These are phyloP conservation scores for Sphaerophoria taeniata DNA, from an alignment of 2,888 invertebrate genomes.

Conservation along the genomic window DNA sequence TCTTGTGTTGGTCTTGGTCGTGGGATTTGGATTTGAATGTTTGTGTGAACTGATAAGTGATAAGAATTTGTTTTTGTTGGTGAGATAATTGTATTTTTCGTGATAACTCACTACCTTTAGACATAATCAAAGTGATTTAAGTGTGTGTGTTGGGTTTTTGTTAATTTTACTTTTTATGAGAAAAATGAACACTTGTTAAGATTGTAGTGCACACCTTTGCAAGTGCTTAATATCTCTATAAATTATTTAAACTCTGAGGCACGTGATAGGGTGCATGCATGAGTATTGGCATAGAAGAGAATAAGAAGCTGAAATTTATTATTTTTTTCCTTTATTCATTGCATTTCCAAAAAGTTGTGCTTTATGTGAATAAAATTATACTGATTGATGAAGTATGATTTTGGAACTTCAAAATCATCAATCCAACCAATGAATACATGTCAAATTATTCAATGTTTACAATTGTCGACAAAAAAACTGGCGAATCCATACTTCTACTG, in stretches of 20 bases:
- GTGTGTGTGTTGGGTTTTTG: slow-evolving; percentile 10
- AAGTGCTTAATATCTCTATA: slow-evolving; percentile 47
- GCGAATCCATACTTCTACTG: too few relatives aligned
- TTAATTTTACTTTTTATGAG: slow-evolving; percentile 28
- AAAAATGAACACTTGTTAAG: slow-evolving; percentile 48
- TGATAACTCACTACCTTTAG: slow-evolving; percentile 60
- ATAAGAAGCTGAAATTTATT: too few relatives aligned
- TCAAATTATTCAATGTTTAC: too few relatives aligned
- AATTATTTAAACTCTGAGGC: slow-evolving; percentile 39
- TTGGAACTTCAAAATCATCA: too few relatives aligned
- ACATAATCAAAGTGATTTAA: not conserved
- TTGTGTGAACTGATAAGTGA: slow-evolving; percentile 21
- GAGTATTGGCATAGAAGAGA: slow-evolving; percentile 7
- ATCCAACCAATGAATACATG: too few relatives aligned
- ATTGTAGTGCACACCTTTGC: slow-evolving; percentile 49
- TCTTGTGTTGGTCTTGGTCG: too few relatives aligned
- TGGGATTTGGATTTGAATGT: not conserved
- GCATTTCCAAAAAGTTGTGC: too few relatives aligned
- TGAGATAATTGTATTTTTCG: not conserved
- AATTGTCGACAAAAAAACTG: too few relatives aligned
- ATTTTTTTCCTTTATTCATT: too few relatives aligned
- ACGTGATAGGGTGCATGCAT: slow-evolving; percentile 38
- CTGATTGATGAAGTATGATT: too few relatives aligned
- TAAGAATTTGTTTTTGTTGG: not conserved
- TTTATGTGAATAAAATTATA: too few relatives aligned